A percentile compares a stretch with the other conserved stretches of the same genome.
These are phyloP conservation scores for Anthoscopus minutus DNA, from an alignment of 2,113 vertebrate species.

Conservation along the genomic window DNA sequence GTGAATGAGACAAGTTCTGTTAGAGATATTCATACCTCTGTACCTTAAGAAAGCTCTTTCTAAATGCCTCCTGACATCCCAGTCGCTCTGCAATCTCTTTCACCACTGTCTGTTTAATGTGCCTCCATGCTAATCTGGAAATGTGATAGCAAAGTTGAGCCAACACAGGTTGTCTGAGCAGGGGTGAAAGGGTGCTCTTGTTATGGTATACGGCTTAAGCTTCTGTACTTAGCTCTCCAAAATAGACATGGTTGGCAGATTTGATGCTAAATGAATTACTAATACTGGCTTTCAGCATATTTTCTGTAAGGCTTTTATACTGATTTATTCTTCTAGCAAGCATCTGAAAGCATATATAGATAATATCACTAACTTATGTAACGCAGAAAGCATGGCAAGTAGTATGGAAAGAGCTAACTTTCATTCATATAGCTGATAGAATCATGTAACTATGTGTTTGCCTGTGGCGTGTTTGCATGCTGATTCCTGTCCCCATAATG, in stretches of 20 bases:
- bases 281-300: conserved; percentile 13
- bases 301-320: not conserved
- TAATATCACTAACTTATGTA: conserved; percentile 42
- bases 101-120: not conserved
- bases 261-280: not conserved
- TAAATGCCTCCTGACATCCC: not conserved
- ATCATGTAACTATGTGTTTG: conserved; percentile 38
- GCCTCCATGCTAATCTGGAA: not conserved
- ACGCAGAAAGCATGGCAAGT: not conserved
- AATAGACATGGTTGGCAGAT: not conserved
- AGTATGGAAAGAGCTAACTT: conserved; percentile 37
- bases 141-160: not conserved
- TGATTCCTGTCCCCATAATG: conserved; percentile 19
- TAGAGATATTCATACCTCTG: not conserved
- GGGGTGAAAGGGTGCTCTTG: not conserved
- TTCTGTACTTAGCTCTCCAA: not conserved
- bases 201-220: not conserved
- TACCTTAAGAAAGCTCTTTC: not conserved
- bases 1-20: not conserved
- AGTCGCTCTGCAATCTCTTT: not conserved
- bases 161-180: not conserved
- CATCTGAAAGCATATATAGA: not conserved
- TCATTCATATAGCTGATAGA: conserved; percentile 26
- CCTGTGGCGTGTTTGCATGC: conserved; percentile 31
- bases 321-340: conserved; percentile 10